These are phyloP conservation scores for Micromys minutus DNA, from an alignment of 2,113 vertebrate genomes.

Conservation along the genomic window DNA sequence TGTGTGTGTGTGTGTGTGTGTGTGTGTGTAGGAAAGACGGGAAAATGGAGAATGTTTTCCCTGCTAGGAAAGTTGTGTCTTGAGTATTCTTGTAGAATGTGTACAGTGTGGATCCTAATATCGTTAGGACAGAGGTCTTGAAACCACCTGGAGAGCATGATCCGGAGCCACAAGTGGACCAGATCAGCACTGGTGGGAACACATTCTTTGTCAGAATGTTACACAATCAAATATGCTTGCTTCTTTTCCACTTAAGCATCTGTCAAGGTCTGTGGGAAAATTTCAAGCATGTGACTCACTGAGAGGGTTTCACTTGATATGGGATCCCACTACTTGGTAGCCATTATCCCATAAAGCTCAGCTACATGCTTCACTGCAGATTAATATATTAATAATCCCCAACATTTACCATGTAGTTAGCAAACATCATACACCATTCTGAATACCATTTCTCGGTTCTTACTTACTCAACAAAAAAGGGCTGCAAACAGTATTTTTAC, in stretches of 20 bases:
- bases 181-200: neutral
- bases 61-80: neutral
- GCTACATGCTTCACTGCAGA: neutral
- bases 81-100: neutral
- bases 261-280: neutral
- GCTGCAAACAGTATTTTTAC: slow-evolving; percentile 10
- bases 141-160: neutral
- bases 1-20: neutral
- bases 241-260: slow-evolving; percentile 13
- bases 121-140: neutral
- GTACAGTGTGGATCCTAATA: neutral
- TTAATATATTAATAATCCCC: neutral
- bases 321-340: slow-evolving; percentile 12
- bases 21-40: neutral
- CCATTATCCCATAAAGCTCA: neutral
- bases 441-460: neutral
- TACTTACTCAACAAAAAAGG: slow-evolving; percentile 37
- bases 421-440: neutral
- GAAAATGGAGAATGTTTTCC: neutral
- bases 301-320: neutral
- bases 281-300: slow-evolving; percentile 14
- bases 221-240: slow-evolving; percentile 29
- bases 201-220: neutral
- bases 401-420: neutral
- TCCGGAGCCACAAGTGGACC: neutral